Evolutionary conservation across 2,113 vertebrate genomes (phyloP), one percentile per base, ranked within the genome.

Genomic region (Bubo scandiacus): DNA sequence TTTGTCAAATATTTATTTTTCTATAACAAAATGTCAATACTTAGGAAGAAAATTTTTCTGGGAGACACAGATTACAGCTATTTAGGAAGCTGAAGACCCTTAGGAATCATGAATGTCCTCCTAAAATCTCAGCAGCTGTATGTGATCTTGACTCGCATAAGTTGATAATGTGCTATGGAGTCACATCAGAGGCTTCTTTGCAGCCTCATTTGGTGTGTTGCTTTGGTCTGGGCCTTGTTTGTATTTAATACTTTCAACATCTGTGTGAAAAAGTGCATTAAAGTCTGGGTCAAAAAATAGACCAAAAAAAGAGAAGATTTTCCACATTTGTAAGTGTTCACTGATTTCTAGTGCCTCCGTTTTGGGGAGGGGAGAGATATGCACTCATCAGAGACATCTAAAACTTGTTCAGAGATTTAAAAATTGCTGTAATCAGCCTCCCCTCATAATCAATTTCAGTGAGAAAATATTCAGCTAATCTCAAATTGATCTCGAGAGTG

Each of bases 371-470:
- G 11, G 36, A 80, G 26, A 34, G 26, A 67, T 51, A 86, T 23
- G 32, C 49, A 20, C 66, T 95, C 79, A 80, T 80, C 70, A 88
- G 62, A 93, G 71, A 54, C 38, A 67, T 45, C 54, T 70, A 32
- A 81, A 94, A 88, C n/a, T 77, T 70, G 27, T 93, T 90, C 82
- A 94, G 82, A 94, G 58, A 90, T 88, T 67, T n/a, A 83, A 72
- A 93, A 95, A 92, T 91, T 80, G 66, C 88, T 91, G 71, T 95
- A 94, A 94, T 95, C 95, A 95, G 51, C 51, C 51, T 86, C 72
- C 89, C 83, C 68, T 94, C 75, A 70, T 86, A 83, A 94, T 96
- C 94, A 92, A 59, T 72, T 95, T 88, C 63, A 54, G 42, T 22
- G n/a, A 91, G 75, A 78, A 86, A 94, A 81, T 79, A 82, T 85